Percentiles rank a stretch among this genome's conserved stretches.
phyloP scores from a whole-genome alignment of 2,113 vertebrate genomes.

The Coregonus clupeaformis region DNA sequence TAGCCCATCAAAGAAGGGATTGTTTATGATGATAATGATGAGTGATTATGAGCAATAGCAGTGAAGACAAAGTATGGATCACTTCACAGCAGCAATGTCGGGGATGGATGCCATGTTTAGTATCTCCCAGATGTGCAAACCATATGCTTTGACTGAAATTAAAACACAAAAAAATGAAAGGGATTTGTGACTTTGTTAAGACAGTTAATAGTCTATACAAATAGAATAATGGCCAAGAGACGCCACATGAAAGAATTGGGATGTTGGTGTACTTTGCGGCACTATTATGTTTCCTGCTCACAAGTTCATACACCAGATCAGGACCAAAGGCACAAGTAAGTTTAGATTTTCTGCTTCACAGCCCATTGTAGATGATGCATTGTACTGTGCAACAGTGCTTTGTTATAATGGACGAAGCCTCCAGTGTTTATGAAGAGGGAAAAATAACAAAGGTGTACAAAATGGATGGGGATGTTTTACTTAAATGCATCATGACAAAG shows the following conservation, averaged over 20 bases:
- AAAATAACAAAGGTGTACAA: conserved; percentile 55
- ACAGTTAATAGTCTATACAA: conserved; percentile 68
- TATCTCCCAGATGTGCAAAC: no score
- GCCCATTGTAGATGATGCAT: no score
- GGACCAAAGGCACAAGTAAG: conserved; percentile 77
- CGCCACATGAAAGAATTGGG: conserved; percentile 90
- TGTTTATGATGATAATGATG: conserved; percentile 33
- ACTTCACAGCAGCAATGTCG: conserved; percentile 68
- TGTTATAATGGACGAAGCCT: conserved; percentile 45
- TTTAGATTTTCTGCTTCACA: no score
- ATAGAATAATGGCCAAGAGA: conserved; percentile 87
- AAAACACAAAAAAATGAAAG: conserved; percentile 88
- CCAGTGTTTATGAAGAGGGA: conserved; percentile 66
- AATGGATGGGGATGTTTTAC: background rate
- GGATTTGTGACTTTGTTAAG: conserved; percentile 87
- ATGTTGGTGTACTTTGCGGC: conserved; percentile 79
- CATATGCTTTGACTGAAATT: conserved; percentile 89
- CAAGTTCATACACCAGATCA: conserved; percentile 90
- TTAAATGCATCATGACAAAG: background rate
- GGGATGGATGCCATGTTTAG: no score
- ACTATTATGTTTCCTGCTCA: conserved; percentile 86
- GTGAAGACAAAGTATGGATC: conserved; percentile 70
- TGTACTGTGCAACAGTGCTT: conserved; percentile 71
- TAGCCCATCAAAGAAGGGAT: conserved; percentile 42
- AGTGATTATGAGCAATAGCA: conserved; percentile 51